Percentiles rank a stretch among this genome's conserved stretches.
Evolutionary conservation across 2,113 vertebrate genomes (phyloP).

Genomic region (Gadus chalcogrammus): DNA sequence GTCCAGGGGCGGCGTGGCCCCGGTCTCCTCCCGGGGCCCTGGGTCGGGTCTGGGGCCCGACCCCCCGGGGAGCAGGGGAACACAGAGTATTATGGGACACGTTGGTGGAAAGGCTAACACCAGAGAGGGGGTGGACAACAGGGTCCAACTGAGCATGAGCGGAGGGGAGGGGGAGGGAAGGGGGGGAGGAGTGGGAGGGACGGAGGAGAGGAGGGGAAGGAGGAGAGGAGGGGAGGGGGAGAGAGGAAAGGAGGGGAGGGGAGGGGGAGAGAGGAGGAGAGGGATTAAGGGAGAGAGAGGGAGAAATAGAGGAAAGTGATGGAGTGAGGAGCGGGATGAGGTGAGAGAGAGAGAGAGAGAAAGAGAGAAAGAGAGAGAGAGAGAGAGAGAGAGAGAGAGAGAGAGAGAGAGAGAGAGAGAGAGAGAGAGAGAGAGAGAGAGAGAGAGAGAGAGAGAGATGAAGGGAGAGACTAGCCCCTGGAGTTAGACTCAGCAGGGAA

Average conservation of each 20-base stretch:
- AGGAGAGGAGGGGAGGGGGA: too few relatives aligned
- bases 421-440: constrained; percentile 14
- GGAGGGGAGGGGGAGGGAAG: too few relatives aligned
- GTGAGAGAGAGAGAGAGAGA: neutral
- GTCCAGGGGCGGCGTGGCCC: neutral
- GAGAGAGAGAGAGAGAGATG: constrained; percentile 37
- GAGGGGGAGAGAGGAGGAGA: neutral
- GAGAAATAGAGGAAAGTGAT: too few relatives aligned
- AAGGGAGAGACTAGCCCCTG: constrained; percentile 21
- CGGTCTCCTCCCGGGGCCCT: constrained; percentile 39
- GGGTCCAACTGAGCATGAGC: neutral
- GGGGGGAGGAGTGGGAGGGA: too few relatives aligned
- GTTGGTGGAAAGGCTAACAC: neutral
- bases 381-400: too few relatives aligned
- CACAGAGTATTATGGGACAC: constrained; percentile 48
- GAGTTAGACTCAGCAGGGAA: constrained; percentile 57
- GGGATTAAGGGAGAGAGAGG: neutral
- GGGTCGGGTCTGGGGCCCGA: constrained; percentile 61
- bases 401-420: constrained; percentile 1
- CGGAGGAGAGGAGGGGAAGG: neutral
- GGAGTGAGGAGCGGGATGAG: neutral
- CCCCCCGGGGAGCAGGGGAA: constrained; percentile 44
- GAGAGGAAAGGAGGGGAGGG: neutral
- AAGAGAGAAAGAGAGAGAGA: neutral
- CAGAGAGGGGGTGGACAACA: constrained; percentile 25